Evolutionary conservation across 2,797 vertebrate species (phyloP).

Genomic region (Falco columbarius): DNA sequence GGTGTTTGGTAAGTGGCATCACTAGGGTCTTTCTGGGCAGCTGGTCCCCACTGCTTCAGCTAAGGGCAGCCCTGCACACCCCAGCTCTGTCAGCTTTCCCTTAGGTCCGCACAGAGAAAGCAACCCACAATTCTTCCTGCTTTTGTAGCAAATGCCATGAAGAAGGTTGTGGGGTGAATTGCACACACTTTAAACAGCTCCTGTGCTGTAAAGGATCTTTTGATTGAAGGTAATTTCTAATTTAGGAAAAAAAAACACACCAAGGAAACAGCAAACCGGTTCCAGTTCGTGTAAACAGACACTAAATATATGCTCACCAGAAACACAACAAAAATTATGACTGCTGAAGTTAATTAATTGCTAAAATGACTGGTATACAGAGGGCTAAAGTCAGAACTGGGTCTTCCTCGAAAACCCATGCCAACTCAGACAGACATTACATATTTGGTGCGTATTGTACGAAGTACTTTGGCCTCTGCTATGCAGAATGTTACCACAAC

Average conservation of each 20-base stretch:
- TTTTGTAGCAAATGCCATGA: neutral
- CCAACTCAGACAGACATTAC: neutral
- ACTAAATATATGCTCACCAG: neutral
- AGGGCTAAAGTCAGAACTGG: neutral
- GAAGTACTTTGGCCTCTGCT: neutral
- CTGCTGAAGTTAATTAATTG: neutral
- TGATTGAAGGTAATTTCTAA: neutral
- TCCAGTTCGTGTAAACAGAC: neutral
- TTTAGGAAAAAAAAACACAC: neutral
- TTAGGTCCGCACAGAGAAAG: neutral
- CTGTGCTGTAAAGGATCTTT: neutral
- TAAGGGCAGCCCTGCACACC: neutral
- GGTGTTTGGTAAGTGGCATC: neutral
- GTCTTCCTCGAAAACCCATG: neutral
- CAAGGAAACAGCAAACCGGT: neutral
- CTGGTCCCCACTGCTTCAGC: fast-evolving
- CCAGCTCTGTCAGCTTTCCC: neutral
- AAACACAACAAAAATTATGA: neutral
- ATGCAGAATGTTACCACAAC: neutral
- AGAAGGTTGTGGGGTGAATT: neutral
- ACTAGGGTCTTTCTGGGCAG: neutral
- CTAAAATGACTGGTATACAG: neutral
- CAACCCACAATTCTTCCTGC: neutral
- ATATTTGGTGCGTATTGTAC: neutral
- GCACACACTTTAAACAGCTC: neutral